phyloP scores from a whole-genome alignment of 2,797 vertebrate genomes.

The Crenichthys baileyi region DNA sequence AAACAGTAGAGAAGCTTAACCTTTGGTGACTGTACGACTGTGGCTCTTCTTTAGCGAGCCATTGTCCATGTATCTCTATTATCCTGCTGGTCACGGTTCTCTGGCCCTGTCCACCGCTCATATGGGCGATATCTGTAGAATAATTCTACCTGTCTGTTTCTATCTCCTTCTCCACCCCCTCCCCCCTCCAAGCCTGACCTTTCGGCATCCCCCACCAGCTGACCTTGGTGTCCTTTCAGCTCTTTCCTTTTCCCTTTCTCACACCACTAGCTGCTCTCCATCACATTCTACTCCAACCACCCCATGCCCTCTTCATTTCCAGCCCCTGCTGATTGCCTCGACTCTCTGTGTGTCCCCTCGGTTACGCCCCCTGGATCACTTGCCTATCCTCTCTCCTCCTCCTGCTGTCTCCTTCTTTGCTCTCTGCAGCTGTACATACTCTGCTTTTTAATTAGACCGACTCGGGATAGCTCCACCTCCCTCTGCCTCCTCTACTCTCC shows the following conservation, averaged over 20 bases:
- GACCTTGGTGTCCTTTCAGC: slow-evolving; percentile 72
- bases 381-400: slow-evolving; percentile 54
- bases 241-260: slow-evolving; percentile 49
- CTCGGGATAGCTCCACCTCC: slow-evolving; percentile 71
- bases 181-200: slow-evolving; percentile 54
- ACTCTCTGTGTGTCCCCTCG: slow-evolving; percentile 37
- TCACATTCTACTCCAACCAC: slow-evolving; percentile 18
- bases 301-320: slow-evolving; percentile 37
- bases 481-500: slow-evolving; percentile 53
- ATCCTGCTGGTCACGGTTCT: slow-evolving; percentile 71
- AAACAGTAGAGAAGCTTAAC: slow-evolving; percentile 57
- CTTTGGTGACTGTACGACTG: slow-evolving; percentile 48
- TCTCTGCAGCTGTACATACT: slow-evolving; percentile 82
- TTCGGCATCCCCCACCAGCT: slow-evolving; percentile 69
- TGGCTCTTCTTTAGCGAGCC: slow-evolving; percentile 55
- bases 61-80: slow-evolving; percentile 74
- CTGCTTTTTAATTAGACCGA: slow-evolving; percentile 84
- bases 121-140: slow-evolving; percentile 71
- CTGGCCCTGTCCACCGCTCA: slow-evolving; percentile 48
- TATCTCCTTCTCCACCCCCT: slow-evolving; percentile 43
- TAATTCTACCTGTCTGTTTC: slow-evolving; percentile 75
- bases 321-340: slow-evolving; percentile 39
- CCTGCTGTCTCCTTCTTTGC: slow-evolving; percentile 49
- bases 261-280: slow-evolving; percentile 36
- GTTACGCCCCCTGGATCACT: slow-evolving; percentile 67